Percentiles rank a stretch among this genome's conserved stretches.
Conservation (phyloP, 64 coral and sea anemone species). For the Acropora yongei region DNA sequence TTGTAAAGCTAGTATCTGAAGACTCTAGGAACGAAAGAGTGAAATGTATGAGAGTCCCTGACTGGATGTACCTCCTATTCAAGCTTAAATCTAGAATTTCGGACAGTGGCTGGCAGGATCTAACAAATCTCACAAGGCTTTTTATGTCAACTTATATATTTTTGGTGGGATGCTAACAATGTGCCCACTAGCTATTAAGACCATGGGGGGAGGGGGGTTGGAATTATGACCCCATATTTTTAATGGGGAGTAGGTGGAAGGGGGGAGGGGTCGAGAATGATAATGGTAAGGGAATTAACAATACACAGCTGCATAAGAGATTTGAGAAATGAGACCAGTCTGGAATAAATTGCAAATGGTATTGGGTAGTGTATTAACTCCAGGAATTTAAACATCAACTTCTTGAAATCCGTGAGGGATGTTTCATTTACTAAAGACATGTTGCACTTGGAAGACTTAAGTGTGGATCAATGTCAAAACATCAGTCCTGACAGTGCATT, state of each 20-base stretch:
- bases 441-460: slow-evolving; percentile 34
- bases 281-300: not conserved
- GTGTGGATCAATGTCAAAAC: slow-evolving; percentile 36
- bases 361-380: slow-evolving; percentile 14
- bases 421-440: slow-evolving; percentile 35
- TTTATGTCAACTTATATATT: not conserved
- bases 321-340: slow-evolving; percentile 13
- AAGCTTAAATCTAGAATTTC: slow-evolving; percentile 55
- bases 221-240: too few relatives aligned
- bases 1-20: slow-evolving; percentile 7
- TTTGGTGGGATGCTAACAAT: not conserved
- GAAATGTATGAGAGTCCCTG: slow-evolving; percentile 26
- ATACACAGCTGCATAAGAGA: slow-evolving; percentile 4
- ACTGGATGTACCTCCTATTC: slow-evolving; percentile 40
- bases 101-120: slow-evolving; percentile 30
- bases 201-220: too few relatives aligned
- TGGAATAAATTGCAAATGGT: slow-evolving; percentile 34
- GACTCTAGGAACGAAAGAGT: slow-evolving; percentile 29
- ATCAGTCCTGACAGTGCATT: slow-evolving; percentile 26
- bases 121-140: slow-evolving; percentile 22
- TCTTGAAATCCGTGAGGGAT: slow-evolving; percentile 26
- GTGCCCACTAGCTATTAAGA: not conserved
- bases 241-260: too few relatives aligned
- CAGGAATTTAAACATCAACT: slow-evolving; percentile 22
- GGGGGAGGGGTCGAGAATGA: too few relatives aligned